Base-by-base conservation (phyloP, 2,113 vertebrate genomes). In the Ictalurus punctatus region DNA sequence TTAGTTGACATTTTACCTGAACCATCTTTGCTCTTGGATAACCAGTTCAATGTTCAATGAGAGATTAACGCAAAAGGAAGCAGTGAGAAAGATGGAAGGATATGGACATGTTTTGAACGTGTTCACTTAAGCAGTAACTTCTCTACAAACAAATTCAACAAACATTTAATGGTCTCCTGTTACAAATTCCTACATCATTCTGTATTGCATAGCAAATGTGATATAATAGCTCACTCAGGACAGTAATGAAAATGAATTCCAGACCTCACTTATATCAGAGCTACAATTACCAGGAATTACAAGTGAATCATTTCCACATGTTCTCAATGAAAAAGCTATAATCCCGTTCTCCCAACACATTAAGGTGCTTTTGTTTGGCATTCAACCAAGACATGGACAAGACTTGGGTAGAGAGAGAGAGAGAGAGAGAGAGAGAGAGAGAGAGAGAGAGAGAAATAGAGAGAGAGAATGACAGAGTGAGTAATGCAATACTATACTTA, bases 151-250 rank as follows among this genome's bases (percentile, higher is more conserved):
- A 96, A 97, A 97, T 97, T 96, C 96, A 96, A 96, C 97, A 97
- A 97, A 97, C 96, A 96, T 97, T 97, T 97, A 94, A 95, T 95
- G 95, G 95, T 95, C 96, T 97, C 96, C 95, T 95, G 97, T 97
- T 97, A 97, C 97, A 97, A 96, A 96, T 97, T 97, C 97, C 95
- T 94, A 95, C 95, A 95, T 96, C 92, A 90, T 92, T 94, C 93
- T 91, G 92, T 88, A 92, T 94, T 93, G 92, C 89, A 92, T 96
- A 96, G 97, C 96, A 97, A 97, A 97, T 96, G 96, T 96, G 96
- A 98, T 98, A 97, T 97, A 97, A 98, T 97, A 98, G 97, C 96
- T 97, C 97, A 98, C 96, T 97, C 96, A 96, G 96, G 96, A 97
- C 95, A 96, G 97, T 97, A 97, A 97, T 96, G 97, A 96, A 98